These are phyloP conservation scores for Charadrius vociferus DNA, from an alignment of 2,113 vertebrate species.

Conservation along the genomic window DNA sequence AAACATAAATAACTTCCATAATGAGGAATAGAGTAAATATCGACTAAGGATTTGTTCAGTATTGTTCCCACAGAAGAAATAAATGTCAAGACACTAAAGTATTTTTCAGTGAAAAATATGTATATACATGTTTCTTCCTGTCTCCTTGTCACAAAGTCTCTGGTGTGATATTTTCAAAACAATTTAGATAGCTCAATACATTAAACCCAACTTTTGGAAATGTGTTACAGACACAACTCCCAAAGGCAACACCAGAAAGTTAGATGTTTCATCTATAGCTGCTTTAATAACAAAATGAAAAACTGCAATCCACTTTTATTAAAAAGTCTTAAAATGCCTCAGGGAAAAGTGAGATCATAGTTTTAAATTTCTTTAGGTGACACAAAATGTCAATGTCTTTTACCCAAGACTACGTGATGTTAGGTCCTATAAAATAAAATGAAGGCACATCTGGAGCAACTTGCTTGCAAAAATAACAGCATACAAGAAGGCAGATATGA, in stretches of 20 bases:
- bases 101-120: slow-evolving; percentile 22
- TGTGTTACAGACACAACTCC: slow-evolving; percentile 34
- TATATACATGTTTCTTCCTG: neutral
- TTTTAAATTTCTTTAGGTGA: slow-evolving; percentile 59
- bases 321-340: slow-evolving; percentile 58
- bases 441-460: neutral
- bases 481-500: neutral
- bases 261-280: slow-evolving; percentile 53
- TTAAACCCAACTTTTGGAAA: slow-evolving; percentile 33
- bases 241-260: slow-evolving; percentile 48
- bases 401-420: neutral
- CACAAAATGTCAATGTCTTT: slow-evolving; percentile 16
- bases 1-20: neutral
- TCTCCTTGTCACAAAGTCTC: neutral
- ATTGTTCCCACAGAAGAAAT: neutral
- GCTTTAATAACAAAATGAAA: slow-evolving; percentile 66
- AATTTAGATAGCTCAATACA: slow-evolving; percentile 40
- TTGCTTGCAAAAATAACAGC: neutral
- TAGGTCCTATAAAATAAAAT: neutral
- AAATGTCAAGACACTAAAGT: neutral
- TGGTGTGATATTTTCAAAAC: slow-evolving; percentile 31
- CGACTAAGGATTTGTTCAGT: neutral
- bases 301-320: slow-evolving; percentile 54
- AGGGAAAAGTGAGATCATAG: slow-evolving; percentile 51
- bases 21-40: slow-evolving; percentile 1